Evolutionary conservation across 1,140 invertebrate species (phyloP), one percentile per base, ranked within the genome.

Genomic region (Ceratosolen fusciceps): DNA sequence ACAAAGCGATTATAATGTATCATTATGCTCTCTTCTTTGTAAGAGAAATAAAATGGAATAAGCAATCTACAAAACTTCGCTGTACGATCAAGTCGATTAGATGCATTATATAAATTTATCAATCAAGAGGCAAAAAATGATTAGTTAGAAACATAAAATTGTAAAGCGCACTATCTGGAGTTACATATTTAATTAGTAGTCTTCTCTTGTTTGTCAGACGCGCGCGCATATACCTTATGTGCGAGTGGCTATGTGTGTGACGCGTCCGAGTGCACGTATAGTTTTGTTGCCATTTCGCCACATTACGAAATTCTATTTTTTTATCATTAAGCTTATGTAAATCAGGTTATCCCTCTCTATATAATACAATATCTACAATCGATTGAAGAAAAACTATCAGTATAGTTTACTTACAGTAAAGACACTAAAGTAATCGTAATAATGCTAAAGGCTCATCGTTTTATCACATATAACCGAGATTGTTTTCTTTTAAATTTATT

Each of bases 311-410:
- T 37, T 74, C 65, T 74, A 62, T 78, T 80, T 49, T 74, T 68
- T 60, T 29, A 3, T 19, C 47, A 37, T 39, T 73, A 73, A 12
- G 21, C n/a, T 19, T 73, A 73, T 47, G 37, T 58, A 39, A 58
- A 56, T 73, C 71, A 58, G 26, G 3, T 65, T 82, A 73, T 81
- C 73, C 78, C 72, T 82, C 78, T 82, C 81, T 67, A 71, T 87
- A 88, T 87, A 79, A 83, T 88, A 88, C 87, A 88, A 82, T 88
- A 88, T 88, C 84, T 88, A 88, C 87, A 88, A 77, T 83, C 80
- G 82, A 84, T 86, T 83, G 82, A 74, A 84, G 85, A 54, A 82
- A 84, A 87, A 86, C 78, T 77, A 71, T 84, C 76, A 82, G 83
- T 84, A 83, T 83, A 83, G 79, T 86, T 84, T 83, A 83, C 70